Conservation (phyloP, 2,797 vertebrate species). For the Bufotes viridis region DNA sequence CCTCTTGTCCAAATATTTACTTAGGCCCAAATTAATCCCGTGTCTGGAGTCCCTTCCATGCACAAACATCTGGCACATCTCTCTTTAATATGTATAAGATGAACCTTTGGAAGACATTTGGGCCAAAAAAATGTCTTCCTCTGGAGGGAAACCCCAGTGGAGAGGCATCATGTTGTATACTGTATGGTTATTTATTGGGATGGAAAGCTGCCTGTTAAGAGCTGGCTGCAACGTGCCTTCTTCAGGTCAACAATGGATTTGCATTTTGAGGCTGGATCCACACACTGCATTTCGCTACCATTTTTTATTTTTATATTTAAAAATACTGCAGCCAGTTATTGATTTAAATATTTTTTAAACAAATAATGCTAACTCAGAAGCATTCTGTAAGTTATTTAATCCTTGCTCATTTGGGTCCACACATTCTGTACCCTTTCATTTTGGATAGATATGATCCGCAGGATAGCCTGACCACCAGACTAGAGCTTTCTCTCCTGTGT, state of each 20-base stretch:
- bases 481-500: no score
- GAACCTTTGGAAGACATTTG: conserved; percentile 35
- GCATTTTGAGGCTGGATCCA: neutral
- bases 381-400: no score
- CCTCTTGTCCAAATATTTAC: conserved; percentile 57
- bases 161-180: neutral
- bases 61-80: conserved; percentile 47
- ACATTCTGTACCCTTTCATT: no score
- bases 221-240: neutral
- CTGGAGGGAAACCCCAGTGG: neutral
- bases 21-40: conserved; percentile 41
- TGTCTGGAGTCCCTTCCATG: conserved; percentile 46
- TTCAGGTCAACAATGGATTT: neutral
- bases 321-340: no score
- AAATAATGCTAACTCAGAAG: no score
- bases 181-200: conserved; percentile 4
- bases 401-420: no score
- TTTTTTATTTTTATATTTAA: no score
- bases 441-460: no score
- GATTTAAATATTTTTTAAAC: no score
- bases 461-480: no score
- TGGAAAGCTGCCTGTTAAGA: neutral
- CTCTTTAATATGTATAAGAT: conserved; percentile 52
- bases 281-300: no score
- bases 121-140: conserved; percentile 14